Evolutionary conservation across 2,113 vertebrate species (phyloP).

Genomic region (Cyrtonyx montezumae): DNA sequence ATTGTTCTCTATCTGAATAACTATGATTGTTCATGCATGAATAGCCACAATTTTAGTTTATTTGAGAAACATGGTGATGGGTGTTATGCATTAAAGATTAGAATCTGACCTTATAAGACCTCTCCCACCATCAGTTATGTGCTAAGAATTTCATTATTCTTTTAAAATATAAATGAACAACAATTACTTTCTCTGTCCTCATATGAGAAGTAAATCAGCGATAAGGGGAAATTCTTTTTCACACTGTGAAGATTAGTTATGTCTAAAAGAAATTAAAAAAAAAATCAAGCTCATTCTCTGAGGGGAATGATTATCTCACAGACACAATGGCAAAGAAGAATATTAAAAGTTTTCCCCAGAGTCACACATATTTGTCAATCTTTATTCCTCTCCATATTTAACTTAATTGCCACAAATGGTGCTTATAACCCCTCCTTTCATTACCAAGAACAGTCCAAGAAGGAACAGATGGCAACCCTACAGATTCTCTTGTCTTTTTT

Average conservation of each 20-base stretch:
- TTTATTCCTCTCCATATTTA: constrained; percentile 42
- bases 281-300: background rate
- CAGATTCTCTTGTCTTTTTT: background rate
- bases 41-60: constrained; percentile 25
- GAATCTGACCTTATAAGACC: background rate
- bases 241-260: background rate
- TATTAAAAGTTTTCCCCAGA: constrained; percentile 37
- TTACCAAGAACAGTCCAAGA: constrained; percentile 10
- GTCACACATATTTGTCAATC: constrained; percentile 27
- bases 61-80: background rate
- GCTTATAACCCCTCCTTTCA: background rate
- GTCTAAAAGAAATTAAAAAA: background rate
- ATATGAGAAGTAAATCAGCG: background rate
- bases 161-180: background rate
- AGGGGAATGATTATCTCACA: background rate
- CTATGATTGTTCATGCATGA: constrained; percentile 1
- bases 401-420: constrained; percentile 34
- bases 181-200: background rate
- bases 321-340: constrained; percentile 7
- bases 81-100: constrained; percentile 12
- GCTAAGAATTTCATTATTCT: constrained; percentile 15
- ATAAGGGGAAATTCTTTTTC: background rate
- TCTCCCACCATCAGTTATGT: background rate
- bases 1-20: background rate
- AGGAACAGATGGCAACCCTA: constrained; percentile 44